Conservation (phyloP, 2,113 vertebrate species). For the Paracyprichromis sp. region DNA sequence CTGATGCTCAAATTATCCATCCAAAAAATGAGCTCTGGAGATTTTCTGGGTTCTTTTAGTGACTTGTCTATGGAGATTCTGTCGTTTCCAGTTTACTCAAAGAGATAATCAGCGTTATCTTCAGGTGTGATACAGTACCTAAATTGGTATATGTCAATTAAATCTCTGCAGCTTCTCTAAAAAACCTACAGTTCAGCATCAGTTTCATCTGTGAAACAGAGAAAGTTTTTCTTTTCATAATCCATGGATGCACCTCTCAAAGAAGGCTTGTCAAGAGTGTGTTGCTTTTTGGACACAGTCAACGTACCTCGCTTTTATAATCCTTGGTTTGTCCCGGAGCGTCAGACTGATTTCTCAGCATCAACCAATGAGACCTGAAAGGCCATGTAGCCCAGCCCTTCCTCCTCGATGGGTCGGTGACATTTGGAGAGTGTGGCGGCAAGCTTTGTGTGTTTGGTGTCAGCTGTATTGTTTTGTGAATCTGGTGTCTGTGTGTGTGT, state of each 20-base stretch:
- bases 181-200: neutral
- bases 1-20: neutral
- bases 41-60: neutral
- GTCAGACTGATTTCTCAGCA: neutral
- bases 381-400: neutral
- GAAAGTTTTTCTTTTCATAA: neutral
- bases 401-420: constrained; percentile 44
- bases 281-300: neutral
- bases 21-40: neutral
- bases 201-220: neutral
- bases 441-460: constrained; percentile 62
- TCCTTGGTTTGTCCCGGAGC: neutral
- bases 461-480: constrained; percentile 52
- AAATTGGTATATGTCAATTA: neutral
- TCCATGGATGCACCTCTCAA: constrained; percentile 64
- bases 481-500: constrained; percentile 20
- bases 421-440: constrained; percentile 72
- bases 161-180: neutral
- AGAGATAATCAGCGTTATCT: neutral
- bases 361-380: constrained; percentile 27
- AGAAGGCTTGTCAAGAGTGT: constrained; percentile 69
- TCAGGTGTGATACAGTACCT: neutral
- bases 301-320: constrained; percentile 44
- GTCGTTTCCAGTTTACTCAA: neutral
- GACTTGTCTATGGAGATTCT: neutral